Percentiles rank a stretch among this genome's conserved stretches.
Evolutionary conservation across 2,113 vertebrate genomes (phyloP).

Genomic region (Zosterops pallidus): DNA sequence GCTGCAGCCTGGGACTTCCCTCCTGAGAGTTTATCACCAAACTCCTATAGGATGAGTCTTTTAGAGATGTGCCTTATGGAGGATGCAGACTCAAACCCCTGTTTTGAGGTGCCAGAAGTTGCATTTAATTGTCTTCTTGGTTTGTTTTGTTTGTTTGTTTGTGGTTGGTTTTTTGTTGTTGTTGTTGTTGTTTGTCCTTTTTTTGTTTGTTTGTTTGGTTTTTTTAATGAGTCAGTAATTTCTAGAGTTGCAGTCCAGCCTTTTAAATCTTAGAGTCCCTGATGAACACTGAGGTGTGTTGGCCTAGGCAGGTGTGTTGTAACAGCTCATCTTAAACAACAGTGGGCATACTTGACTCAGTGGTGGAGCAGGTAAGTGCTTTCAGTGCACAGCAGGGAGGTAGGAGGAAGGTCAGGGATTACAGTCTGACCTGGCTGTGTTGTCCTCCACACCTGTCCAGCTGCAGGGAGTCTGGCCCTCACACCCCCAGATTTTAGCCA

Average conservation of each 20-base stretch:
- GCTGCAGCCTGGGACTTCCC: fast-evolving
- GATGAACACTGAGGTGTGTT: not conserved
- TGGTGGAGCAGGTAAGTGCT: not conserved
- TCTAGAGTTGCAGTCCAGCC: not conserved
- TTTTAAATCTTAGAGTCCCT: not conserved
- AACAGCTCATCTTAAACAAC: not conserved
- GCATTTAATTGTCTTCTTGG: not conserved
- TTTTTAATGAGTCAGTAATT: not conserved
- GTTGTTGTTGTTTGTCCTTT: not conserved
- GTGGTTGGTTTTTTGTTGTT: too few species aligned
- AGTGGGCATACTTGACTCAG: not conserved
- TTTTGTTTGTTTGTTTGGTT: too few species aligned
- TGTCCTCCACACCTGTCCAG: not conserved
- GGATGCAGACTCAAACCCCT: not conserved
- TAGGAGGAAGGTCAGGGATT: not conserved
- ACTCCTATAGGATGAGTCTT: fast-evolving
- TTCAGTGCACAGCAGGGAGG: fast-evolving
- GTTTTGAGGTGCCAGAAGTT: not conserved
- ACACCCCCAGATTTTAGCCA: not conserved
- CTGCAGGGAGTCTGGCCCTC: not conserved
- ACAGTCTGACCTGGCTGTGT: not conserved
- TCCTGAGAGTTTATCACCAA: fast-evolving
- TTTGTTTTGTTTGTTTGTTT: too few species aligned
- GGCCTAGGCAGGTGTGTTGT: not conserved
- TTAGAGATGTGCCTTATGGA: not conserved